A percentile compares a stretch with the other conserved stretches of the same genome.
Conservation (phyloP, 2,113 vertebrate genomes). For the Ailurus styani region DNA sequence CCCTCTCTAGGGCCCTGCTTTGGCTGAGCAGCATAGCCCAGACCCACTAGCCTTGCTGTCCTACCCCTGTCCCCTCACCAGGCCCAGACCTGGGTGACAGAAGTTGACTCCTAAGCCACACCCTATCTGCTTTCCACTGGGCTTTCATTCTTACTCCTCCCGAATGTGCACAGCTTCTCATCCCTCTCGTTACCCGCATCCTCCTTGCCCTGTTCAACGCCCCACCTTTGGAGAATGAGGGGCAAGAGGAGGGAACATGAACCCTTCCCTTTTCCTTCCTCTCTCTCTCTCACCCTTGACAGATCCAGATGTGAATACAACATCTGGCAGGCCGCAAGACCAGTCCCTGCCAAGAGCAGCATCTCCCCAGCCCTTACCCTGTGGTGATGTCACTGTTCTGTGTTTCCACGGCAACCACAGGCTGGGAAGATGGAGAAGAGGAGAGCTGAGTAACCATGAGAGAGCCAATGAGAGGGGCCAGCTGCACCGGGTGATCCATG, state of each 20-base stretch:
- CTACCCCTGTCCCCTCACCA: neutral
- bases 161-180: neutral
- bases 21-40: neutral
- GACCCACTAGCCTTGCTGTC: neutral
- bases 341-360: neutral
- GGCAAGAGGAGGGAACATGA: neutral
- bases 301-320: neutral
- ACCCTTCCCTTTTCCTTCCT: neutral
- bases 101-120: neutral
- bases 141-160: neutral
- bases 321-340: constrained; percentile 24
- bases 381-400: constrained; percentile 39
- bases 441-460: constrained; percentile 52
- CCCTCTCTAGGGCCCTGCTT: neutral
- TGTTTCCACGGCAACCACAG: constrained; percentile 59
- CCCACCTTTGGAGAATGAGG: neutral
- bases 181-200: neutral
- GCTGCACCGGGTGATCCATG: constrained; percentile 47
- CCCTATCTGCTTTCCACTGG: neutral
- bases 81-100: neutral
- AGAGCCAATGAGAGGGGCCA: constrained; percentile 46
- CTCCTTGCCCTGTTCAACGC: neutral
- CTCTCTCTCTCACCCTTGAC: neutral
- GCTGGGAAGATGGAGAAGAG: constrained; percentile 37
- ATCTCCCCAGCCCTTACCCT: neutral